A percentile compares a stretch with the other conserved stretches of the same genome.
These are phyloP conservation scores for Goniozus legneri DNA, from an alignment of 1,140 invertebrate genomes.

Conservation along the genomic window DNA sequence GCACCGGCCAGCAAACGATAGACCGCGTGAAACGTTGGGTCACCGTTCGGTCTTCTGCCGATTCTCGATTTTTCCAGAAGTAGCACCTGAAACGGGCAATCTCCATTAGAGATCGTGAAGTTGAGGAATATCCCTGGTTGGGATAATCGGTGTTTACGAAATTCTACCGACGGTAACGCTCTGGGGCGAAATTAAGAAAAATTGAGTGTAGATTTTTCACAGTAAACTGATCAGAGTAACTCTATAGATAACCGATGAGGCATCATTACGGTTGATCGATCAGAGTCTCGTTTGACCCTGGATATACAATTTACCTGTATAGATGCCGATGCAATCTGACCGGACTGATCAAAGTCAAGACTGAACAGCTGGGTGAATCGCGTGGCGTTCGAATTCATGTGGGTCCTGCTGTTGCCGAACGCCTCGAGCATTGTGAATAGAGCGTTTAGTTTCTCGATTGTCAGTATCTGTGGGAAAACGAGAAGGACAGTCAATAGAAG, in stretches of 20 bases:
- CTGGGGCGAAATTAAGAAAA: no score
- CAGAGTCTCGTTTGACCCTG: no score
- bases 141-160: no score
- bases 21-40: slow-evolving; percentile 79
- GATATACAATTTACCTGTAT: slow-evolving; percentile 65
- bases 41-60: slow-evolving; percentile 64
- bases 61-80: slow-evolving; percentile 75
- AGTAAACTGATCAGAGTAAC: no score
- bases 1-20: slow-evolving; percentile 81
- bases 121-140: no score
- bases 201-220: not conserved
- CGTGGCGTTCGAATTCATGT: slow-evolving; percentile 81
- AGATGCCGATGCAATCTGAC: slow-evolving; percentile 82
- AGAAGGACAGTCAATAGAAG: no score
- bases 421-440: slow-evolving; percentile 81
- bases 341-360: slow-evolving; percentile 89
- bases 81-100: slow-evolving; percentile 54
- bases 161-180: no score
- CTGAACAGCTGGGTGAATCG: slow-evolving; percentile 85
- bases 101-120: no score
- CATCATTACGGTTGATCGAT: no score
- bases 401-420: slow-evolving; percentile 82
- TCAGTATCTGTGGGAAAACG: slow-evolving; percentile 57
- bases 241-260: no score
- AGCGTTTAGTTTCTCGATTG: slow-evolving; percentile 79